These are phyloP conservation scores for Agraylea sexmaculata DNA, from an alignment of 1,140 invertebrate species.

Conservation along the genomic window DNA sequence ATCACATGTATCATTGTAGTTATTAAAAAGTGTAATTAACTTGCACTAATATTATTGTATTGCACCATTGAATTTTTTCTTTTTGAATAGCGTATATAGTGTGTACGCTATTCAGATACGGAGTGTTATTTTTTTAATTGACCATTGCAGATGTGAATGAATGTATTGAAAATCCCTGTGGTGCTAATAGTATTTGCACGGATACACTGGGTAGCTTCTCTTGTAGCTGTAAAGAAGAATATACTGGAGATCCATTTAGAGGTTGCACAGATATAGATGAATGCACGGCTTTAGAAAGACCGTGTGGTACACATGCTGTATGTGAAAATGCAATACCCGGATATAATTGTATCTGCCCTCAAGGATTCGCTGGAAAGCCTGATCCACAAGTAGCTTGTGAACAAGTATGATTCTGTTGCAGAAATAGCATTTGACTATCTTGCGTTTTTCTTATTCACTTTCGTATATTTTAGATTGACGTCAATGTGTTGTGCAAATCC, in stretches of 20 bases:
- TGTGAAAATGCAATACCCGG: slow-evolving; percentile 81
- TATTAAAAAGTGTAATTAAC: not conserved
- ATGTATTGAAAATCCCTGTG: slow-evolving; percentile 75
- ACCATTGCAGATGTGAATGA: slow-evolving; percentile 70
- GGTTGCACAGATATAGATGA: slow-evolving; percentile 87
- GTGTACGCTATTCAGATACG: slow-evolving; percentile 4
- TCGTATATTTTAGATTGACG: slow-evolving; percentile 54
- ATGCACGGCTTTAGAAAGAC: slow-evolving; percentile 64
- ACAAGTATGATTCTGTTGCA: slow-evolving; percentile 45
- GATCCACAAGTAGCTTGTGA: slow-evolving; percentile 74
- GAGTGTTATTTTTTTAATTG: slow-evolving; percentile 12
- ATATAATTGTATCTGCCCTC: slow-evolving; percentile 77
- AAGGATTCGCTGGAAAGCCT: slow-evolving; percentile 76
- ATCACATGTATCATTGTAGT: not conserved
- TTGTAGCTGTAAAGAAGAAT: slow-evolving; percentile 73
- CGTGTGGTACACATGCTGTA: slow-evolving; percentile 75
- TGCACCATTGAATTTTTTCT: slow-evolving; percentile 1
- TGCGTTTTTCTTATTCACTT: slow-evolving; percentile 12
- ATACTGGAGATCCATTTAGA: slow-evolving; percentile 70
- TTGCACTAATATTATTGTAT: too few relatives aligned
- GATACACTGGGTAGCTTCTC: slow-evolving; percentile 77
- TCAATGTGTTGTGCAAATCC: slow-evolving; percentile 71
- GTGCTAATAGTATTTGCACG: slow-evolving; percentile 71
- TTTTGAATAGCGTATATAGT: slow-evolving; percentile 7
- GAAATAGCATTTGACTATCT: not conserved